phyloP scores from a whole-genome alignment of 2,888 invertebrate species.

The Crepidodera aurea region DNA sequence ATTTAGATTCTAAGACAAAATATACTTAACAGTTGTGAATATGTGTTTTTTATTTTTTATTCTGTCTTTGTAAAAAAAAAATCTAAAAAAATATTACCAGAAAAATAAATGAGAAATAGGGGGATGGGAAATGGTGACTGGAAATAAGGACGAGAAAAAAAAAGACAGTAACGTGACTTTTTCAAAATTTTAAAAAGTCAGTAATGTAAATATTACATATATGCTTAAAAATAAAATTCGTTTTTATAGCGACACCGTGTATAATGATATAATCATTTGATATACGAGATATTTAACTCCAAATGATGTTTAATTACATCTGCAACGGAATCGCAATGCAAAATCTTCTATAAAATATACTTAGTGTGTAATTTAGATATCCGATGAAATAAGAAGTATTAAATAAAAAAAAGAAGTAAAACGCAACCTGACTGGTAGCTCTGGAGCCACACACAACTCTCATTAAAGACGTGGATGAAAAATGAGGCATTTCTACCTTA shows the following conservation, averaged over 20 bases:
- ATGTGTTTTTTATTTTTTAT: too few species aligned
- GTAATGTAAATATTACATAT: too few species aligned
- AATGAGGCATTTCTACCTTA: conserved; percentile 13
- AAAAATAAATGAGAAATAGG: too few species aligned
- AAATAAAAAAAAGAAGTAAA: conserved; percentile 14
- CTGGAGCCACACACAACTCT: conserved; percentile 13
- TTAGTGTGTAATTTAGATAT: conserved; percentile 34
- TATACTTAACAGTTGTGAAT: too few species aligned
- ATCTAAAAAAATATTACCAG: too few species aligned
- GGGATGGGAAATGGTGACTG: too few species aligned
- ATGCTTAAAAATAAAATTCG: too few species aligned
- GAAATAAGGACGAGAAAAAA: too few species aligned
- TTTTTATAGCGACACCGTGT: not conserved
- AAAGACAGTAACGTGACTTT: too few species aligned
- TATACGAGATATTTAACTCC: conserved; percentile 28
- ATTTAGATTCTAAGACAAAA: too few species aligned
- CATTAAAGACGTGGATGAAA: conserved; percentile 13
- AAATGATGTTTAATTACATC: conserved; percentile 36
- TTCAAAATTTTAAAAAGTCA: too few species aligned
- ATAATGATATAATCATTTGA: conserved; percentile 29
- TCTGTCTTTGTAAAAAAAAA: too few species aligned
- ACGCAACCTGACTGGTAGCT: conserved; percentile 11
- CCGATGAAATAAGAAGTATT: conserved; percentile 24
- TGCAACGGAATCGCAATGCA: conserved; percentile 18
- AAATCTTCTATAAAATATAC: conserved; percentile 31